Evolutionary conservation across 1,140 invertebrate genomes (phyloP), one percentile per base, ranked within the genome.

Genomic region (Platorchestia sp.): DNA sequence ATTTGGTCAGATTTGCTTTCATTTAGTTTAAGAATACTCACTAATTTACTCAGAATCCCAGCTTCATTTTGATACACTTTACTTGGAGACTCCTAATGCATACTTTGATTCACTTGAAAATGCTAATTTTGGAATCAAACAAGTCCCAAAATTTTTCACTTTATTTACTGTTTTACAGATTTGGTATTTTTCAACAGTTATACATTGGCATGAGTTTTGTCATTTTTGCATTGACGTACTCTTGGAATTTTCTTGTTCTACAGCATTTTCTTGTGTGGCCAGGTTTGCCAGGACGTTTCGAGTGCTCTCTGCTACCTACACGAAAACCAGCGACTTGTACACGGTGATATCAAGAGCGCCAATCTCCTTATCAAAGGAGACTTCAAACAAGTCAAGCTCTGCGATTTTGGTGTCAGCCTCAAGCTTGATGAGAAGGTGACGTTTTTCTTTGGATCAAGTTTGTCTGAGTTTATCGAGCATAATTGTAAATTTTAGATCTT

Each of bases 281-380:
- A 96, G 96, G 96, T 97, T 51, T 95, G 95, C 93, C 97, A 97
- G 14, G 98, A 98, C 97, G 97, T 99, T 95, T 97, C 98, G 1
- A 98, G 97, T 97, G 98, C 98, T 0, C 96, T 99, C 0, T 97
- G 98, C 96, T 99, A 99, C 97, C 97, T 99, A 7, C 98, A 99
- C 97, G 98, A 98, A 22, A 98, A 98, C 95, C 98, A 97, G 45
- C 97, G 98, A 45, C 97, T 99, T 95, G 97, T 99, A 27, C 98
- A 99, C 96, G 98, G 98, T 75, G 98, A 99, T 97, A 97, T 99
- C 40, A 99, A 99, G 97, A 99, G 98, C 95, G 98, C 98, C 96
- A 99, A 99, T 97, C 97, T 99, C 53, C 97, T 99, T 44, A 97
- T 98, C 22, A 98, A 98, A 96, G 98, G 98, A 44, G 97, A 98